Evolutionary conservation across 1,140 invertebrate species (phyloP).

Genomic region (Theocolax elegans): DNA sequence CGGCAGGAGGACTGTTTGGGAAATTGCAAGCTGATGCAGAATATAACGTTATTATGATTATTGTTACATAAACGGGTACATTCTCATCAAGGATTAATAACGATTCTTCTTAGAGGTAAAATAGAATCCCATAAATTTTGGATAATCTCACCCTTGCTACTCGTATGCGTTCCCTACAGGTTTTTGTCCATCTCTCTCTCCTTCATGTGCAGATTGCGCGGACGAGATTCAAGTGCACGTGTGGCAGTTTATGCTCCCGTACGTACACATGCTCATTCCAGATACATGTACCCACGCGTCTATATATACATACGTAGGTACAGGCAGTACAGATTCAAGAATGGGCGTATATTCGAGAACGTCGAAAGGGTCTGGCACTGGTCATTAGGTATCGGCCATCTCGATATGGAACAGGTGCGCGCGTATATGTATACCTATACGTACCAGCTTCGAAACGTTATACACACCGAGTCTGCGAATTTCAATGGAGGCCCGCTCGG

Average conservation of each 20-base stretch:
- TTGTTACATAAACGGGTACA: no score
- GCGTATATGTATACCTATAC: no score
- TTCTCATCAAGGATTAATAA: no score
- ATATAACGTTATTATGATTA: no score
- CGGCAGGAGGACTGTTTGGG: no score
- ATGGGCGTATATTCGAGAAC: slow-evolving; percentile 17
- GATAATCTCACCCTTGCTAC: no score
- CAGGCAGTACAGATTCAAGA: neutral
- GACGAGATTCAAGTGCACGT: slow-evolving; percentile 23
- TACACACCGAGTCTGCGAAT: slow-evolving; percentile 8
- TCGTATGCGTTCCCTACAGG: no score
- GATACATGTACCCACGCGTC: neutral
- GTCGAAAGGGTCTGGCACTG: slow-evolving; percentile 32
- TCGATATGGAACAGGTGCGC: slow-evolving; percentile 31
- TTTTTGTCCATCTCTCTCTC: neutral
- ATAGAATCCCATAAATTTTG: no score
- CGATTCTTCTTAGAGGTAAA: no score
- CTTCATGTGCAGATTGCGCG: slow-evolving; percentile 17
- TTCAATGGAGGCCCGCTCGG: slow-evolving; percentile 14
- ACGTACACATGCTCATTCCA: neutral
- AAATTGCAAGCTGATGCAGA: no score
- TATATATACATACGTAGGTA: neutral
- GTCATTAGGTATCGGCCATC: slow-evolving; percentile 36
- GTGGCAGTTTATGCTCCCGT: slow-evolving; percentile 13
- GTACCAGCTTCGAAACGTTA: neutral